Evolutionary conservation across 2,797 vertebrate genomes (phyloP), one percentile per base, ranked within the genome.

Genomic region (Somateria mollissima): DNA sequence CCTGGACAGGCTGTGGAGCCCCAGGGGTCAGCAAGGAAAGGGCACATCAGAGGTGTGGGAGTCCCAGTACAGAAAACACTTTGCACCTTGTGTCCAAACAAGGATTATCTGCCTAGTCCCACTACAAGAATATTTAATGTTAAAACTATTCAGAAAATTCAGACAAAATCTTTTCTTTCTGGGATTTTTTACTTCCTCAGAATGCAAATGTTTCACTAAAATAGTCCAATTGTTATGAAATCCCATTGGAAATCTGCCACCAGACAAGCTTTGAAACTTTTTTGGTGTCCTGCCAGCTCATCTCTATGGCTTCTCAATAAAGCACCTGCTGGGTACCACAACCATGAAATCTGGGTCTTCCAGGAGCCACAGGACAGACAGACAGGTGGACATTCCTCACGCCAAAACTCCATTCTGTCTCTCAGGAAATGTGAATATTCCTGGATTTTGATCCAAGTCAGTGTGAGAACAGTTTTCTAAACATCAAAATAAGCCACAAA

Each of bases 231-330:
- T 94, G 76, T 91, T 71, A 78, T 79, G 60, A 94, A 86, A 91
- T 76, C 39, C 62, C 18, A 9, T 39, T 95, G 85, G 88, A 91
- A 95, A 91, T 86, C 87, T 86, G 83, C 85, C 93, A 92, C n/a
- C 66, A 95, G 62, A 90, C 11, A 3, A 87, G 93, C 84, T 95
- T 82, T 95, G 81, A 89, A 94, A 96, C 60, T 93, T 92, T 88
- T 49, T 95, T 93, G 88, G 56, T 89, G 53, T 71, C 12, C 80
- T 93, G 80, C 88, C 95, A 97, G 43, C 36, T 93, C 53, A n/a
- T 84, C 32, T 87, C 74, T 92, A 5, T 76, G 57, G 32, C 34
- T 89, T 11, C 28, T 90, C 90, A 90, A 93, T 84, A 54, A 90
- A 76, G 56, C 92, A 95, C 86, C 89, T 90, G 89, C 92, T 90